Evolutionary conservation across 30 jellyfish, hydroid and myxozoan species (phyloP), one percentile per base, ranked within the genome.

Genomic region (Pseudorhiza aurosa): DNA sequence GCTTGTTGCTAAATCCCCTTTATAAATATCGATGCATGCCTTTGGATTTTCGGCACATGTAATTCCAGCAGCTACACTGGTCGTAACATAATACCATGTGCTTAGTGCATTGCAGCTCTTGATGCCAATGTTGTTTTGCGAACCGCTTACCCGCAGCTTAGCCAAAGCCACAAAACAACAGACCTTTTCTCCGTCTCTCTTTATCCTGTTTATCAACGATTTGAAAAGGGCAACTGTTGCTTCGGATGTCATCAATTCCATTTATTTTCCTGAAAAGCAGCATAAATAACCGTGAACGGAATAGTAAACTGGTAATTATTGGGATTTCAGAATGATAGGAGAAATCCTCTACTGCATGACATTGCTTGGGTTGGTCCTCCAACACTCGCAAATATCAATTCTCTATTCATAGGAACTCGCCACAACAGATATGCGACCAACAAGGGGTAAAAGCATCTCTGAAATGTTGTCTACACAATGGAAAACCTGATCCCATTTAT

Each of bases 201-300:
- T 31, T 64, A 33, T 35, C 58, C 36, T 35, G 37, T 18, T 18
- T 2, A 1, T 8, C 5, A 53, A 9, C 21, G 25, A 6, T 60
- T 64, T 64, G 37, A 64, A 64, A 47, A 14, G 59, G 32, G 77
- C 58, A 64, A 64, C 77, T 64, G 77, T 64, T 31, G 77, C 77
- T 64, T 32, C 83, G 83, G 83, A 46, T 70, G 65, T 44, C 58
- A 18, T 70, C 35, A 42, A 18, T 18, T 51, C 19, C 65, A 14
- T 37, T 68, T 30, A 27, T 0, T 25, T 8, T 4, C 67, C 47
- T 43, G 14, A 17, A 8, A 45, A 44, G 25, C 7, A 49, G 71
- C 2, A 22, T 9, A 56, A 70, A 70, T 71, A 46, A 70, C 58
- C 19, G 77, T 44, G 36, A 60, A 14, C 22, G 36, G 25, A 36